Evolutionary conservation across 2,888 invertebrate species (phyloP), one percentile per base, ranked within the genome.

Genomic region (Patella pellucida): DNA sequence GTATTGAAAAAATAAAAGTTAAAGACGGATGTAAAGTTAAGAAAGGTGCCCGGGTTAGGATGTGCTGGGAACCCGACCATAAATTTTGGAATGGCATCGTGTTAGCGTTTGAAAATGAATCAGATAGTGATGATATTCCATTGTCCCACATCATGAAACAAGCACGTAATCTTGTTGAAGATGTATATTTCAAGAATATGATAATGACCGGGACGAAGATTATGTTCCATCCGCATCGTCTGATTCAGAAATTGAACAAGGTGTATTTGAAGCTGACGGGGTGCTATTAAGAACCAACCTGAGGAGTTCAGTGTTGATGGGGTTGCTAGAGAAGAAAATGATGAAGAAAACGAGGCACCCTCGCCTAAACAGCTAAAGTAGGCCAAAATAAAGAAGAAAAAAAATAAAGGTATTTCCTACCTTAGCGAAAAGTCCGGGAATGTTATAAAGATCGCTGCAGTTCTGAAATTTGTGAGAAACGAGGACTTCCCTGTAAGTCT

Each of bases 131-230:
- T 16, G 62, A 62, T 62, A 62, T 62, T 9, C 62, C 62, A 11
- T 62, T 62, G 23, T 62, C 62, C 12, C 12, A n/a, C 19, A n/a
- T 19, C 1, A n/a, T 62, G 1, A 62, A 62, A 19, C n/a, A 62
- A 62, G 19, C 62, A 62, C 62, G 62, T 19, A n/a, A 62, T n/a
- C 12, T 62, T 62, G 62, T 11, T 19, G 23, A 62, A 19, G 62
- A 62, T 62, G 31, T 3, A 31, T 31, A 31, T 31, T 31, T 31
- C 12, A 19, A 2, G 62, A 62, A 11, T 62, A 62, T 62, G 62
- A 62, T 62, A 23, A 62, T 62, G 62, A 62, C 23, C 62, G 23
- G 14, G 62, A 62, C 23, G 19, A 62, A 62, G 62, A n/a, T 62
- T 62, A 62, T 62, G 62, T 62, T 4, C 62, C 62, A 19, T 31